phyloP scores from a whole-genome alignment of 2,797 vertebrate genomes.

The Accipiter minullus region DNA sequence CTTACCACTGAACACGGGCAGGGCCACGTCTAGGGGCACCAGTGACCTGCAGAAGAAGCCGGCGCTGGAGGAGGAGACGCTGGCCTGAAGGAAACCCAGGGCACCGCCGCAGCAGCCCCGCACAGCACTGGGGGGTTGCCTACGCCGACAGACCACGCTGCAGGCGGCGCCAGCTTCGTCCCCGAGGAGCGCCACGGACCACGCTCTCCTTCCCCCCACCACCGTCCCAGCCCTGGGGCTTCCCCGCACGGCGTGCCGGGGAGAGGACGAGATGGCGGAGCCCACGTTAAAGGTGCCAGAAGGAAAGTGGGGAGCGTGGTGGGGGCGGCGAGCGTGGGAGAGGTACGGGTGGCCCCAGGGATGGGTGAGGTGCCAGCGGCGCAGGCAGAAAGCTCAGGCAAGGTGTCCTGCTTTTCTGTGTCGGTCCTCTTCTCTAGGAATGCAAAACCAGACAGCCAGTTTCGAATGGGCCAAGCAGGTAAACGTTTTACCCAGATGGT shows the following conservation, averaged over 20 bases:
- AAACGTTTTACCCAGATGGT: not conserved
- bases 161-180: not conserved
- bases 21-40: not conserved
- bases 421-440: not conserved
- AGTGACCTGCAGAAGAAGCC: not conserved
- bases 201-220: too few relatives aligned
- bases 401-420: not conserved
- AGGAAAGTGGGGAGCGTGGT: not conserved
- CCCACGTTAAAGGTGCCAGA: not conserved
- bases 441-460: not conserved
- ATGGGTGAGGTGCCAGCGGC: not conserved
- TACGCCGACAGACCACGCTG: not conserved
- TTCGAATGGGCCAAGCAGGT: not conserved
- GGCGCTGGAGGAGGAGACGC: not conserved
- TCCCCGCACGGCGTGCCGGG: accelerated
- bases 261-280: not conserved
- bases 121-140: not conserved
- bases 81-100: not conserved
- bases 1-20: not conserved
- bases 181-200: not conserved
- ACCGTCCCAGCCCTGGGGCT: too few relatives aligned
- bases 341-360: not conserved
- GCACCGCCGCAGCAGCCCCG: not conserved
- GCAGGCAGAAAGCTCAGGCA: not conserved
- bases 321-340: not conserved